These are phyloP conservation scores for Mizuhopecten yessoensis DNA, from an alignment of 1,140 invertebrate species.

Conservation along the genomic window DNA sequence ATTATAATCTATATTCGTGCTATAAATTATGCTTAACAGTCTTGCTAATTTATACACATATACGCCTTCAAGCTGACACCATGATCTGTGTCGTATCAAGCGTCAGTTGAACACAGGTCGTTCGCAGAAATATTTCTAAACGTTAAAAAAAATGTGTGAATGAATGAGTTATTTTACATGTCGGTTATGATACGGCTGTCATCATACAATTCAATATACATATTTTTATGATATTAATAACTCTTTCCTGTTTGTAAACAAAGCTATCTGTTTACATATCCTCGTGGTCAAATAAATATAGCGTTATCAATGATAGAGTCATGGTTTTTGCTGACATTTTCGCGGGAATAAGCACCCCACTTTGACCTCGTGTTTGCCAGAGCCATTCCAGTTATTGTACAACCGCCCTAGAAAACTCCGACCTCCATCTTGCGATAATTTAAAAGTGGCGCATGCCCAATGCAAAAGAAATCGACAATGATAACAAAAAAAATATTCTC, in stretches of 20 bases:
- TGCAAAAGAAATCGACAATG: conserved; percentile 18
- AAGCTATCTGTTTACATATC: background rate
- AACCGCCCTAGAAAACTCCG: background rate
- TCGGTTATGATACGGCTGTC: background rate
- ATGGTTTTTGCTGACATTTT: conserved; percentile 11
- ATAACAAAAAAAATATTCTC: conserved; percentile 37
- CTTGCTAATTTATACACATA: background rate
- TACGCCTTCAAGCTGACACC: background rate
- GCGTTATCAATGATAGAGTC: background rate
- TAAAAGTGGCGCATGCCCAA: conserved; percentile 31
- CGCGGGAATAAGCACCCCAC: conserved; percentile 30
- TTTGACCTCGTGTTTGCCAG: conserved; percentile 37
- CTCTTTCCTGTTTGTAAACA: background rate
- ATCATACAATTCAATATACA: background rate
- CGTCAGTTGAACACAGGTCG: background rate
- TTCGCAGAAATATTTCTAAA: background rate
- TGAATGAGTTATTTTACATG: background rate
- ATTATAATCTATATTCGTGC: background rate
- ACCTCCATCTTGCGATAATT: conserved; percentile 33
- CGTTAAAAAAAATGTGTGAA: background rate
- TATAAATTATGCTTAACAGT: conserved; percentile 34
- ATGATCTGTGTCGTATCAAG: background rate
- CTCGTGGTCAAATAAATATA: background rate
- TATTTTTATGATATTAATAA: background rate
- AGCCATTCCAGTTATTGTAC: conserved; percentile 26